Conservation (phyloP, 2,113 vertebrate species). For the Copsychus sechellarum region DNA sequence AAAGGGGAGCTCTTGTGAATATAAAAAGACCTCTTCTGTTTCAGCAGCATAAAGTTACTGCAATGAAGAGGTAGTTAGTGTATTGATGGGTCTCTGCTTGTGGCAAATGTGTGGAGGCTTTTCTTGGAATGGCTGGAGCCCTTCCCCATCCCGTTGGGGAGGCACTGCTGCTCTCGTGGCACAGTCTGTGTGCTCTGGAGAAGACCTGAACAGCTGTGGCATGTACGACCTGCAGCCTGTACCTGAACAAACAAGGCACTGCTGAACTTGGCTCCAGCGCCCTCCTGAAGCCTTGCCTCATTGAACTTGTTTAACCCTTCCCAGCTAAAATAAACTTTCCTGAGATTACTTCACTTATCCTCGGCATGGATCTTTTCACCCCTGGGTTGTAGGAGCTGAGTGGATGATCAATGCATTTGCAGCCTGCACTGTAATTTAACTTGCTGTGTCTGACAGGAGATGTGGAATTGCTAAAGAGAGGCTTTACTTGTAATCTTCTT, state of each 20-base stretch:
- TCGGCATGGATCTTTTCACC: constrained; percentile 69
- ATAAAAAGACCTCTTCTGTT: background rate
- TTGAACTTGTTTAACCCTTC: constrained; percentile 67
- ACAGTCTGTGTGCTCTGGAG: fast-evolving
- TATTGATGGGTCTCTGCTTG: background rate
- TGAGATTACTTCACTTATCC: constrained; percentile 76
- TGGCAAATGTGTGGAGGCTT: background rate
- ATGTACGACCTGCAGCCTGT: constrained; percentile 16
- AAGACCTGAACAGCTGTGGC: background rate
- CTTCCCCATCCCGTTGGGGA: background rate
- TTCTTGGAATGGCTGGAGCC: background rate
- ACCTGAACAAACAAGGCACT: constrained; percentile 50
- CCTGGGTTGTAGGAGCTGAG: constrained; percentile 62
- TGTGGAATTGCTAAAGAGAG: constrained; percentile 78
- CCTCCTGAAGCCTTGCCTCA: constrained; percentile 31
- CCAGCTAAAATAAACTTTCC: constrained; percentile 75
- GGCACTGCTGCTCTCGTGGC: background rate
- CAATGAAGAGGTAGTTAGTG: background rate
- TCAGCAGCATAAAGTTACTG: background rate
- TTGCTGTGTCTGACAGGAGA: constrained; percentile 75
- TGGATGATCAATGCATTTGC: constrained; percentile 74
- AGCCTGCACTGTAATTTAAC: constrained; percentile 76
- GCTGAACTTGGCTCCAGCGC: constrained; percentile 50
- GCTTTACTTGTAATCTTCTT: constrained; percentile 85
- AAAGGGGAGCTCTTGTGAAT: background rate